phyloP scores from a whole-genome alignment of 2,797 vertebrate species.

The Malacoraja senta region DNA sequence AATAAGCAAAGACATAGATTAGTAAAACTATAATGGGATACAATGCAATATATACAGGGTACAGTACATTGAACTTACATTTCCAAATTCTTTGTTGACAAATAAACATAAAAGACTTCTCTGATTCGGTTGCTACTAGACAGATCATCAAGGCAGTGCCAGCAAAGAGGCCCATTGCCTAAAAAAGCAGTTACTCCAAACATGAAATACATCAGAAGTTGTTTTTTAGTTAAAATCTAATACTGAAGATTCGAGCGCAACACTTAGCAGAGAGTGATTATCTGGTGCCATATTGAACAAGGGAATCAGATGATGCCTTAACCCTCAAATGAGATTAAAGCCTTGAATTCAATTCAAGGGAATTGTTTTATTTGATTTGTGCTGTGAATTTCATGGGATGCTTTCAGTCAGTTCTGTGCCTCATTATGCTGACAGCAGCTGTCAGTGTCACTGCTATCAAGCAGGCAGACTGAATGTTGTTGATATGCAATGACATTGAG shows the following conservation, averaged over 20 bases:
- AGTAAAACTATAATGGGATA: neutral
- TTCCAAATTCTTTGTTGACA: neutral
- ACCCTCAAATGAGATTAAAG: neutral
- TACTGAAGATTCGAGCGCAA: neutral
- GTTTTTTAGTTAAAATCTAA: neutral
- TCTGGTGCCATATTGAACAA: neutral
- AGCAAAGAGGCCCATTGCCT: neutral
- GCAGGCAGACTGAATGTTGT: neutral
- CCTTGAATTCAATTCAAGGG: neutral
- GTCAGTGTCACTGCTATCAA: slow-evolving; percentile 1
- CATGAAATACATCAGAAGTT: neutral
- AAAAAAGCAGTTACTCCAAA: neutral
- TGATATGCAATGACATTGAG: slow-evolving; percentile 8
- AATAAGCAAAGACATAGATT: neutral
- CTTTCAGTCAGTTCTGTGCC: neutral
- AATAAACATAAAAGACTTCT: neutral
- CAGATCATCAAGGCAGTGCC: neutral
- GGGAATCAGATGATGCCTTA: neutral
- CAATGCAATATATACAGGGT: neutral
- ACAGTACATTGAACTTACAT: neutral
- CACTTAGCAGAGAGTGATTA: neutral
- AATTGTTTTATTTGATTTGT: neutral
- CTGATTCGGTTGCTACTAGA: neutral
- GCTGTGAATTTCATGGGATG: neutral
- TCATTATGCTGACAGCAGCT: slow-evolving; percentile 18